phyloP scores from a whole-genome alignment of 2,113 vertebrate genomes.

The Scalopus aquaticus region DNA sequence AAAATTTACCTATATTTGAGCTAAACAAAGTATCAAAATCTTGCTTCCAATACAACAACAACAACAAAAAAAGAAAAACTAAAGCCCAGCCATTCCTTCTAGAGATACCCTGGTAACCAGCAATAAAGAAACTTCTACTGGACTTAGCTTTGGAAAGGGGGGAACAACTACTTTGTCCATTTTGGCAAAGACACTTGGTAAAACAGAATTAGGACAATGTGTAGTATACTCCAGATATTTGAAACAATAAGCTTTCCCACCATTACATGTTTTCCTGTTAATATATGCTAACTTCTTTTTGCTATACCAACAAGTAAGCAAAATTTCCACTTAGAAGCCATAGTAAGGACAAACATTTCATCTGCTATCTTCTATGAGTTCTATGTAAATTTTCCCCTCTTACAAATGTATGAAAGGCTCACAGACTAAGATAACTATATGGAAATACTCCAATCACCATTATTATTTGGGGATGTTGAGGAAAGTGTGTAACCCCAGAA shows the following conservation, averaged over 20 bases:
- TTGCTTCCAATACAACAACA: constrained; percentile 14
- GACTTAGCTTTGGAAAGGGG: constrained; percentile 63
- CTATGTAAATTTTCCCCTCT: background rate
- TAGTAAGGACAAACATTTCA: background rate
- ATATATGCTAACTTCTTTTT: background rate
- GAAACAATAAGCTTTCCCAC: background rate
- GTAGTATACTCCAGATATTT: background rate
- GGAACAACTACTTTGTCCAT: constrained; percentile 17
- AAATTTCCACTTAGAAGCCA: background rate
- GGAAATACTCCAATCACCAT: background rate
- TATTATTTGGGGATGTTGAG: background rate
- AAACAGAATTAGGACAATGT: background rate
- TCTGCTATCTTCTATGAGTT: constrained; percentile 18
- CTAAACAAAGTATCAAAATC: constrained; percentile 24
- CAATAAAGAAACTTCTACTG: constrained; percentile 18
- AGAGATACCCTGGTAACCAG: constrained; percentile 34
- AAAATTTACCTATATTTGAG: background rate
- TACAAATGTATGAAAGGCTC: background rate
- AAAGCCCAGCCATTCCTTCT: constrained; percentile 26
- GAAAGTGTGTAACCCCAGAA: background rate
- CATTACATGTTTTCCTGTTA: background rate
- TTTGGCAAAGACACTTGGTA: constrained; percentile 26
- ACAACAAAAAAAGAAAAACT: background rate
- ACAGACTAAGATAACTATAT: background rate
- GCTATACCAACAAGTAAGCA: background rate